phyloP scores from a whole-genome alignment of 92 coral and sea anemone genomes.

The Phymanthus crucifer region DNA sequence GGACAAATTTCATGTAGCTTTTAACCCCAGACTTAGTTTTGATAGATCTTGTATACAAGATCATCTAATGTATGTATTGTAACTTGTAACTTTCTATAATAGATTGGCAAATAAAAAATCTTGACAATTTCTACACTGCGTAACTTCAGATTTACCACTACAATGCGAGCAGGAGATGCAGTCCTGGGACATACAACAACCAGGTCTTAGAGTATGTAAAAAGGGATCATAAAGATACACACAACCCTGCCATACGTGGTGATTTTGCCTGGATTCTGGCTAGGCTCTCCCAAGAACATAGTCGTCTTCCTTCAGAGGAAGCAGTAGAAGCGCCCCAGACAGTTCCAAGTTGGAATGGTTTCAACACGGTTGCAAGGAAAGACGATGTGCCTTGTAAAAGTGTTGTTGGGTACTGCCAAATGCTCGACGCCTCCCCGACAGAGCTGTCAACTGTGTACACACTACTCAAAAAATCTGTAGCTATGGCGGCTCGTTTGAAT shows the following conservation, averaged over 20 bases:
- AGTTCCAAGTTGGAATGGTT: constrained; percentile 55
- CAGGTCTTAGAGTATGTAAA: background rate
- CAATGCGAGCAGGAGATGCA: constrained; percentile 39
- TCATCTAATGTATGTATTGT: too few relatives aligned
- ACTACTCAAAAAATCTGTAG: constrained; percentile 33
- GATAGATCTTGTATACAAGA: too few relatives aligned
- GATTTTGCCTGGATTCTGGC: constrained; percentile 56
- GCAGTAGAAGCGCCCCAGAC: background rate
- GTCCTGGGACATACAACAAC: constrained; percentile 25
- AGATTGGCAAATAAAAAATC: too few relatives aligned
- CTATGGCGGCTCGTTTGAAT: constrained; percentile 36
- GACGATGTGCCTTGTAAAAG: constrained; percentile 31
- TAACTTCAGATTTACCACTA: constrained; percentile 16
- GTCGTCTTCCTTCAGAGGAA: constrained; percentile 16
- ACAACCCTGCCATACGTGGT: constrained; percentile 11
- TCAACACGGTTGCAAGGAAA: constrained; percentile 33
- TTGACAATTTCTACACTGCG: too few relatives aligned
- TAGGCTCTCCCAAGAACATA: background rate
- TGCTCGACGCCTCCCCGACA: constrained; percentile 53
- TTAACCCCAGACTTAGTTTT: background rate
- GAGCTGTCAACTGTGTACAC: constrained; percentile 52
- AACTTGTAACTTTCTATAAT: too few relatives aligned
- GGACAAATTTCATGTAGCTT: background rate
- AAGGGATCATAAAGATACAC: constrained; percentile 6
- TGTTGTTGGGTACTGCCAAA: constrained; percentile 52